phyloP scores from a whole-genome alignment of 2,888 invertebrate species.

The Zygaena filipendulae region DNA sequence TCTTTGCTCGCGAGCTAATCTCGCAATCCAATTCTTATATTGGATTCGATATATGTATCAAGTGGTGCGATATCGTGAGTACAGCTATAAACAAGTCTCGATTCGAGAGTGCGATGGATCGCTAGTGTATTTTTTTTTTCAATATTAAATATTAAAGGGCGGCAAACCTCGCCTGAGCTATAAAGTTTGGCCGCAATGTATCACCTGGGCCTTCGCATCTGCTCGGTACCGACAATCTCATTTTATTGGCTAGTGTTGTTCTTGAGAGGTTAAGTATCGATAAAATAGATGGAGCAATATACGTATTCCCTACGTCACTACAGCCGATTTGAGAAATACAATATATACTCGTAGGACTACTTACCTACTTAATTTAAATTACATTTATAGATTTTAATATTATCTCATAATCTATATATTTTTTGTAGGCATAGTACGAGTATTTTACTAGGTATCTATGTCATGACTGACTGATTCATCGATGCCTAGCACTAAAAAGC shows the following conservation, averaged over 20 bases:
- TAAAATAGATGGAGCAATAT: too few relatives aligned
- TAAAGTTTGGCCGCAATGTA: slow-evolving; percentile 55
- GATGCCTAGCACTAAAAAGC: too few relatives aligned
- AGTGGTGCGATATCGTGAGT: slow-evolving; percentile 17
- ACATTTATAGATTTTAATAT: too few relatives aligned
- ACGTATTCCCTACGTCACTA: too few relatives aligned
- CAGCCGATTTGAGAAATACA: too few relatives aligned
- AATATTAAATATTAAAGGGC: slow-evolving; percentile 30
- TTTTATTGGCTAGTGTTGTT: slow-evolving; percentile 59
- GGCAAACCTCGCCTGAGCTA: slow-evolving; percentile 52
- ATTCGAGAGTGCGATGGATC: slow-evolving; percentile 39
- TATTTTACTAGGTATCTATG: too few relatives aligned
- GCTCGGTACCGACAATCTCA: slow-evolving; percentile 48
- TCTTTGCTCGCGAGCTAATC: too few relatives aligned
- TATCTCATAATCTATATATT: too few relatives aligned
- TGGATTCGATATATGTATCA: slow-evolving; percentile 20
- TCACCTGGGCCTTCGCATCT: slow-evolving; percentile 47
- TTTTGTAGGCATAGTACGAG: too few relatives aligned
- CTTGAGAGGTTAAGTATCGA: not conserved
- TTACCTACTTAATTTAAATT: too few relatives aligned
- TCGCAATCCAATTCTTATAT: slow-evolving; percentile 19
- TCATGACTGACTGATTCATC: too few relatives aligned
- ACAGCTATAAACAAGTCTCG: slow-evolving; percentile 38
- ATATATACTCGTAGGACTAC: too few relatives aligned
- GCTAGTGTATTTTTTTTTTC: slow-evolving; percentile 36